Conservation (phyloP, 2,113 vertebrate species). For the Setophaga petechia region DNA sequence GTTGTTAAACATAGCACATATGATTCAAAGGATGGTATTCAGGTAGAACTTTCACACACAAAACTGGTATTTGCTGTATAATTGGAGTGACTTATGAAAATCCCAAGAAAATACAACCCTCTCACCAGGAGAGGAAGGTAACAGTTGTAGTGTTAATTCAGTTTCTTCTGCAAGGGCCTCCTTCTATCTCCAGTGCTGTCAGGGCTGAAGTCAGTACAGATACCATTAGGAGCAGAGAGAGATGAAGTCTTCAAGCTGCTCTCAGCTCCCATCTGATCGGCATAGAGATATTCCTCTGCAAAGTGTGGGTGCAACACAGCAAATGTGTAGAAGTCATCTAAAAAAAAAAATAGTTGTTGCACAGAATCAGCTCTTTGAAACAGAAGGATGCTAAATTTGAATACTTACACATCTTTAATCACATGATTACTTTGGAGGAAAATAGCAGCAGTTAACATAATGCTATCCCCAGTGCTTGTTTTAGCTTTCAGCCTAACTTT, state of each 20-base stretch:
- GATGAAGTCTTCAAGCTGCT: conserved; percentile 61
- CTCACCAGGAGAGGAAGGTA: conserved; percentile 82
- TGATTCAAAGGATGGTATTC: background rate
- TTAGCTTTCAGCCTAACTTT: conserved; percentile 11
- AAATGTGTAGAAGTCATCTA: conserved; percentile 89
- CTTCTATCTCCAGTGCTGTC: conserved; percentile 63
- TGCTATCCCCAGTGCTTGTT: background rate
- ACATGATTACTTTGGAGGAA: conserved; percentile 8
- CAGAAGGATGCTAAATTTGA: conserved; percentile 43
- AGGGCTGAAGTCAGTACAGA: conserved; percentile 94
- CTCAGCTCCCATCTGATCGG: conserved; percentile 74
- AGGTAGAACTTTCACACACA: conserved; percentile 39
- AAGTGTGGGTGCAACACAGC: conserved; percentile 83
- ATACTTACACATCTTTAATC: background rate
- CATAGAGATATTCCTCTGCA: conserved; percentile 85
- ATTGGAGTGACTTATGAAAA: conserved; percentile 50
- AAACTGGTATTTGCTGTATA: conserved; percentile 31
- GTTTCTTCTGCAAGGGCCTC: conserved; percentile 75
- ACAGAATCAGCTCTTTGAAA: conserved; percentile 33
- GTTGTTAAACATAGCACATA: conserved; percentile 26
- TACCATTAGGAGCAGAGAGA: conserved; percentile 82
- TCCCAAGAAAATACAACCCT: conserved; percentile 41
- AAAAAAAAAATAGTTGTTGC: conserved; percentile 38
- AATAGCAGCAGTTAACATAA: conserved; percentile 42
- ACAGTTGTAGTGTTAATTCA: conserved; percentile 75